Base-by-base conservation (phyloP, 2,888 invertebrate species). In the Leptarthrus brevirostris region DNA sequence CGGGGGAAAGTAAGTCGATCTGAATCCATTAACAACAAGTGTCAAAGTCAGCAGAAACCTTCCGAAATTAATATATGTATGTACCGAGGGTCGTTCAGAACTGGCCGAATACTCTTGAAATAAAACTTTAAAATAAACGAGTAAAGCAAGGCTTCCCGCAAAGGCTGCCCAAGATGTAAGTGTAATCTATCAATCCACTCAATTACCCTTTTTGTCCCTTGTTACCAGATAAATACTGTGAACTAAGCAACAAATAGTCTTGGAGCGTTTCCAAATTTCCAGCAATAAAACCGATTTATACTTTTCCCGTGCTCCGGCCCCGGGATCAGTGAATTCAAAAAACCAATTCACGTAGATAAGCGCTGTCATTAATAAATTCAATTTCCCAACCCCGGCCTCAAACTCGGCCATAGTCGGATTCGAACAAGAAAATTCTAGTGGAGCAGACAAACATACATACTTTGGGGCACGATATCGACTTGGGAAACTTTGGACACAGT, bases 191-290 rank as follows among this genome's bases (percentile, higher is more conserved):
- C 66, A 66, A 49, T 49, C 30, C 49, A 30, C 49, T 66, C 66
- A 66, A 66, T 49, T 66, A 66, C 66, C 66, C 66, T 49, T 66
- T 66, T 66, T 49, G 66, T 49, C 66, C 49, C 66, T 66, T 66
- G 66, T 66, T 66, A 66, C 49, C 30, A 66, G 66, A 66, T 66
- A 74, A 74, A 75, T 64, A 74, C 72, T 73, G 53, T 61, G 36
- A 12, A 66, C 30, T 66, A 71, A 81, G 82, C 82, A 82, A 82
- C 82, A 82, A 82, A 82, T 82, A 81, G 80, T 78, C 80, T 81
- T 78, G 80, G 81, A 80, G 79, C 74, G 47, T 70, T 77, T 78
- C 82, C 82, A 82, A 77, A 74, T 70, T 70, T 70, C 53, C 47
- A 66, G 66, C 66, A 49, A 66, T 49, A 66, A 66, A 66, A 66